Conservation (phyloP, 2,797 vertebrate species). For the Semotilus atromaculatus region DNA sequence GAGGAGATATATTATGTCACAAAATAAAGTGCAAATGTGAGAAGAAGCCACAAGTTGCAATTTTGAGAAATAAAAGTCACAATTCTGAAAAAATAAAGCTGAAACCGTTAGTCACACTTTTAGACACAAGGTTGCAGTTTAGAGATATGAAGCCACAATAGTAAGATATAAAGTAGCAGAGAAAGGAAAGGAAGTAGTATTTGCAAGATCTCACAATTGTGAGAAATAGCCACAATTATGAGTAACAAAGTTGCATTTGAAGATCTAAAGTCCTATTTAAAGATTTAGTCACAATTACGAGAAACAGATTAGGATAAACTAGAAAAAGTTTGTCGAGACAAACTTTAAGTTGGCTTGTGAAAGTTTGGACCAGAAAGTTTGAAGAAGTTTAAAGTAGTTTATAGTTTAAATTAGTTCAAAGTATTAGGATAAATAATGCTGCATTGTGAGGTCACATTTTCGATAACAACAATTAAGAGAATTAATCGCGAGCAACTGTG, state of each 20-base stretch:
- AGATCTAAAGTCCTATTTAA: background rate
- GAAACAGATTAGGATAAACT: no score
- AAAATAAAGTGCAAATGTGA: background rate
- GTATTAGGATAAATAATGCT: background rate
- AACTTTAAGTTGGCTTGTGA: no score
- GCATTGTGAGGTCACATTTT: background rate
- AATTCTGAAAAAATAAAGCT: background rate
- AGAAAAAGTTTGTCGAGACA: no score
- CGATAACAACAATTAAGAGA: background rate
- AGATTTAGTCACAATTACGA: background rate
- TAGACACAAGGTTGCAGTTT: background rate
- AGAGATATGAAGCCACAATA: background rate
- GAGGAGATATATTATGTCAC: background rate
- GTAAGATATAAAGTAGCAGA: background rate
- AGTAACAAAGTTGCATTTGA: background rate
- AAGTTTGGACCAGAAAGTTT: no score
- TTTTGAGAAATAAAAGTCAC: background rate
- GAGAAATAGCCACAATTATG: background rate
- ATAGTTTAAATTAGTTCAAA: no score
- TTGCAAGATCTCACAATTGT: background rate
- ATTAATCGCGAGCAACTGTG: background rate
- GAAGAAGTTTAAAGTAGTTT: no score
- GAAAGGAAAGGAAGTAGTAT: background rate
- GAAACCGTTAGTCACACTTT: background rate
- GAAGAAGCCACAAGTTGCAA: background rate